Evolutionary conservation across 2,797 vertebrate species (phyloP).

Genomic region (Jordanella pulchra): DNA sequence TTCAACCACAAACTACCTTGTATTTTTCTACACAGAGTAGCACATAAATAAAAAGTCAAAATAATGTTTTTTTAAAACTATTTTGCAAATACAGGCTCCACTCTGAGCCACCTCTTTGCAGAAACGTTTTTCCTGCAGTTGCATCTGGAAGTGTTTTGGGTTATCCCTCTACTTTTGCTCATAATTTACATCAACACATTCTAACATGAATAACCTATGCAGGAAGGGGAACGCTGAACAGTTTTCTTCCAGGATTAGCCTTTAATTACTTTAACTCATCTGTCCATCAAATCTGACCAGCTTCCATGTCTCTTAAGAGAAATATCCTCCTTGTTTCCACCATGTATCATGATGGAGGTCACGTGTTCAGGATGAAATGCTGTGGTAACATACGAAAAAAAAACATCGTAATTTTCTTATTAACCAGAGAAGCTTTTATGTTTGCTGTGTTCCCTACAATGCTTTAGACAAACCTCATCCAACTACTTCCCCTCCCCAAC

Average conservation of each 20-base stretch:
- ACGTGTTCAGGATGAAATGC: not conserved
- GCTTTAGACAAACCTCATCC: not conserved
- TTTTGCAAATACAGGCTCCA: not conserved
- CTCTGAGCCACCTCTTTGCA: not conserved
- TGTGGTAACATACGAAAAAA: not conserved
- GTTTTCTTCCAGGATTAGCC: not conserved
- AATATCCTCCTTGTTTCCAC: not conserved
- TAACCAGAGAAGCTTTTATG: not conserved
- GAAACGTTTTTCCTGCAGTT: not conserved
- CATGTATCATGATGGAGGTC: not conserved
- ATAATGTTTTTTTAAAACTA: no score
- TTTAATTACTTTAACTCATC: not conserved
- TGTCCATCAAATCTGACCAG: not conserved
- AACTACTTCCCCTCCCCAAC: not conserved
- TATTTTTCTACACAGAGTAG: not conserved
- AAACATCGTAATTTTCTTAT: not conserved
- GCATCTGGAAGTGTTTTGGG: no score
- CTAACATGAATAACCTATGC: not conserved
- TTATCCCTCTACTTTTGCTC: no score
- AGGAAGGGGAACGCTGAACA: not conserved
- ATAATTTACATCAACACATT: no score
- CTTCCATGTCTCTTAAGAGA: not conserved
- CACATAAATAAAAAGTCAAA: not conserved
- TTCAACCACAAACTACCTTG: not conserved
- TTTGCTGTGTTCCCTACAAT: not conserved